Percentiles rank a stretch among this genome's conserved stretches.
These are phyloP conservation scores for Arge pagana DNA, from an alignment of 2,888 invertebrate species.

Conservation along the genomic window DNA sequence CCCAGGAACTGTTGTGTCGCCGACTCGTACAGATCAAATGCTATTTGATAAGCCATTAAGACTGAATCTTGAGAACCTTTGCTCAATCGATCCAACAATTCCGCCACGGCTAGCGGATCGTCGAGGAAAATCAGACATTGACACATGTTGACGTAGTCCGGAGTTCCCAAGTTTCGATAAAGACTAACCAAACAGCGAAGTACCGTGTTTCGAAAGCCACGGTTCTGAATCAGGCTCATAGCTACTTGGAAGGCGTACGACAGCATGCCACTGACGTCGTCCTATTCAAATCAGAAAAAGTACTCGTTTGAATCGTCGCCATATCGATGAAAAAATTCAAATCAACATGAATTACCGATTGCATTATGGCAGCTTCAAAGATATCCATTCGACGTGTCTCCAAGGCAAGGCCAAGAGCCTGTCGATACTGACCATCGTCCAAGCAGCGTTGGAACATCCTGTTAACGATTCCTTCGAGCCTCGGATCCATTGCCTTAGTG, in stretches of 20 bases:
- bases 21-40: constrained; percentile 98
- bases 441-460: constrained; percentile 97
- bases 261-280: constrained; percentile 88
- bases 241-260: constrained; percentile 95
- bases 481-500: constrained; percentile 74
- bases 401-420: constrained; percentile 93
- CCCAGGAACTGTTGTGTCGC: constrained; percentile 97
- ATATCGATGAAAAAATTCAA: not conserved
- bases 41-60: constrained; percentile 98
- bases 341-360: constrained; percentile 62
- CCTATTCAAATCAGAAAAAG: constrained; percentile 56
- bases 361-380: constrained; percentile 88
- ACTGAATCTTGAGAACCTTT: constrained; percentile 78
- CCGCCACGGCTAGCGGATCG: constrained; percentile 90
- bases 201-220: constrained; percentile 90
- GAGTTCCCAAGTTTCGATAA: constrained; percentile 85
- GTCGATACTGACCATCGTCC: constrained; percentile 91
- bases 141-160: constrained; percentile 98
- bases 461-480: constrained; percentile 92
- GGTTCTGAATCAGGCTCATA: constrained; percentile 94
- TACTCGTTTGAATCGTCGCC: not conserved
- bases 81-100: constrained; percentile 87
- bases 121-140: constrained; percentile 97
- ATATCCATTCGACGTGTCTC: constrained; percentile 98
- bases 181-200: constrained; percentile 86